Conservation (phyloP, 2,113 vertebrate species). For the Rousettus leschenaultii region DNA sequence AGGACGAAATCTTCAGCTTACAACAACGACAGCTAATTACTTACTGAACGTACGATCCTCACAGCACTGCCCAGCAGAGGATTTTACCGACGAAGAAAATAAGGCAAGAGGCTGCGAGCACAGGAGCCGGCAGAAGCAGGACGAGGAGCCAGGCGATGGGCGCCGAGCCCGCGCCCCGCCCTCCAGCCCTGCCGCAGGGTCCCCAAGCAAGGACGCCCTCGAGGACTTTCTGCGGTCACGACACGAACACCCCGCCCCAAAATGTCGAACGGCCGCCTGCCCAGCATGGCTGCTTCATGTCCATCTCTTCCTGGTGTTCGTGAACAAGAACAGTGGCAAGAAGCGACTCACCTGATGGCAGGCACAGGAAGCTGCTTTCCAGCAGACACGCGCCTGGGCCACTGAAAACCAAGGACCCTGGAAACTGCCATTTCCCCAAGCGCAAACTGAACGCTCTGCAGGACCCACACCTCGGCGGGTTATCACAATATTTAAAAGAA, state of each 20-base stretch:
- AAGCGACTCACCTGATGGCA: not conserved
- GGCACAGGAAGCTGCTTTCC: not conserved
- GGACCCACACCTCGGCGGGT: not conserved
- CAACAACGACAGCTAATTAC: not conserved
- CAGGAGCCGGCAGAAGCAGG: not conserved
- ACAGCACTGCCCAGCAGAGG: not conserved
- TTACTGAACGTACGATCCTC: not conserved
- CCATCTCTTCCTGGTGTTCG: not conserved
- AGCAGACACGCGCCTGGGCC: not conserved
- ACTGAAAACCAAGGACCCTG: not conserved
- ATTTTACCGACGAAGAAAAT: not conserved
- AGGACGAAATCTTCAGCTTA: not conserved
- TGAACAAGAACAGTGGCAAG: not conserved
- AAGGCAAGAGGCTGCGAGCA: not conserved
- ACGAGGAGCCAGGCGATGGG: not conserved
- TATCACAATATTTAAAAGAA: not conserved
- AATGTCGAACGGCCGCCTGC: not conserved
- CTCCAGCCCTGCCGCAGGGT: too few species aligned
- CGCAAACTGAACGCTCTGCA: not conserved
- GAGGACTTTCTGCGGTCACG: rapidly evolving
- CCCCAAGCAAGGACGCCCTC: not conserved
- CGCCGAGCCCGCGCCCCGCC: too few species aligned
- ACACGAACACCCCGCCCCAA: too few species aligned
- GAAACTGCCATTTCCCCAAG: not conserved
- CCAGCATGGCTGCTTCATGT: not conserved